These are phyloP conservation scores for Ancistrus triradiatus DNA, from an alignment of 2,113 vertebrate species.

Conservation along the genomic window DNA sequence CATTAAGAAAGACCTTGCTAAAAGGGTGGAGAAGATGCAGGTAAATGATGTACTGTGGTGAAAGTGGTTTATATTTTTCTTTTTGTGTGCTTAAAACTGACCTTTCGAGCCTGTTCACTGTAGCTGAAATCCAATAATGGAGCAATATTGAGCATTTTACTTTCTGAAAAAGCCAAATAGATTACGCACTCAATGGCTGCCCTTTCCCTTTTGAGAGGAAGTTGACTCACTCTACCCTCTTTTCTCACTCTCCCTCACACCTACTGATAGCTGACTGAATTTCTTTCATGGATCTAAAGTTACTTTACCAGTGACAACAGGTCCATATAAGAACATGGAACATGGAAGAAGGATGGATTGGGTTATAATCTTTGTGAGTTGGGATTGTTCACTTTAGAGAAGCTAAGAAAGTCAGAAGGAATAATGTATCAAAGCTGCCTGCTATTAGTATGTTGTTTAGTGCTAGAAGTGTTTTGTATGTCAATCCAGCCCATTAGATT, in stretches of 20 bases:
- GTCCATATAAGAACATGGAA: conserved; percentile 14
- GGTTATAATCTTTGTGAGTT: not conserved
- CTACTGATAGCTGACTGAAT: conserved; percentile 39
- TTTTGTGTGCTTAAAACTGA: conserved; percentile 16
- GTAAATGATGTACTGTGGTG: not conserved
- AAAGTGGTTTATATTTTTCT: not conserved
- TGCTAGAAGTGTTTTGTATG: no score
- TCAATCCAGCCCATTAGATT: no score
- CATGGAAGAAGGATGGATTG: conserved; percentile 30
- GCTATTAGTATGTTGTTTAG: no score
- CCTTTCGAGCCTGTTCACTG: not conserved
- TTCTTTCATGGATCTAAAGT: conserved; percentile 53
- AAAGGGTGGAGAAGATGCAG: not conserved
- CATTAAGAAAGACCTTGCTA: conserved; percentile 1
- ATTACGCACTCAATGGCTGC: not conserved
- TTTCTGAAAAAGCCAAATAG: conserved; percentile 13
- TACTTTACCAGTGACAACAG: conserved; percentile 40
- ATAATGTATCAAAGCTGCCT: no score
- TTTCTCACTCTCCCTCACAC: not conserved
- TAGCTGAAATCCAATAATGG: conserved; percentile 25
- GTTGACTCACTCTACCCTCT: not conserved
- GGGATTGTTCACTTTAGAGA: not conserved
- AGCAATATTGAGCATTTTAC: conserved; percentile 16
- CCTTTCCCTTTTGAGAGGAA: conserved; percentile 17
- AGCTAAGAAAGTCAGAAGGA: no score